A percentile compares a stretch with the other conserved stretches of the same genome.
phyloP scores from a whole-genome alignment of 2,113 vertebrate genomes.

The Clarias macrocephalus region DNA sequence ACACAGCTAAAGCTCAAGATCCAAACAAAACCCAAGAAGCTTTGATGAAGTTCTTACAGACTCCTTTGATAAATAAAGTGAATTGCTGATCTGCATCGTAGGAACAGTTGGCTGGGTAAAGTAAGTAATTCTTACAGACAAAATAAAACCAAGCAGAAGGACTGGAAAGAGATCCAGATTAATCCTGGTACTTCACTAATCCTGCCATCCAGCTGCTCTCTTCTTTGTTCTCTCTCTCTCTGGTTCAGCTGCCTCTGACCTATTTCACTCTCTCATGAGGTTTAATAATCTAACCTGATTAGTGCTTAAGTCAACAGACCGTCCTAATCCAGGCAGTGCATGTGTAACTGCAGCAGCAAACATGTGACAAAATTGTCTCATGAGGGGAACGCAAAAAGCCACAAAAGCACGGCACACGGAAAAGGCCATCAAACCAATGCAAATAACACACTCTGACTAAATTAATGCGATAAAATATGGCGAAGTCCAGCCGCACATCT shows the following conservation, averaged over 20 bases:
- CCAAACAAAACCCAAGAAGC: conserved; percentile 3
- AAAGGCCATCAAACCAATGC: conserved; percentile 34
- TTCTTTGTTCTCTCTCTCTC: conserved; percentile 9
- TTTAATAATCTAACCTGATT: conserved; percentile 77
- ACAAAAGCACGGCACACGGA: conserved; percentile 14
- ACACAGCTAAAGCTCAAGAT: conserved; percentile 30
- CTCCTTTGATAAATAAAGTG: not conserved
- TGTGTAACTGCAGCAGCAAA: conserved; percentile 15
- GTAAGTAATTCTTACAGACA: not conserved
- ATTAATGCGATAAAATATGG: conserved; percentile 50
- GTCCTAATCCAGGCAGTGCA: conserved; percentile 35
- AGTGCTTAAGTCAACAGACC: conserved; percentile 55
- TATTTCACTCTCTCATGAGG: conserved; percentile 66
- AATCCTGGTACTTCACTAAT: conserved; percentile 16
- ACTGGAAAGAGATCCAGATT: not conserved
- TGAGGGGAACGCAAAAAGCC: conserved; percentile 16
- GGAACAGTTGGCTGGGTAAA: not conserved
- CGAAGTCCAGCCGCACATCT: conserved; percentile 60
- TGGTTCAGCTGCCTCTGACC: conserved; percentile 68
- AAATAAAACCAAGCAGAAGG: not conserved
- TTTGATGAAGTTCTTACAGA: not conserved
- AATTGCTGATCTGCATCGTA: not conserved
- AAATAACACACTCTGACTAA: conserved; percentile 29
- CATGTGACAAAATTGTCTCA: conserved; percentile 23
- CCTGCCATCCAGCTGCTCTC: conserved; percentile 27